phyloP scores from a whole-genome alignment of 2,797 vertebrate genomes.

The Poecilia gillii region DNA sequence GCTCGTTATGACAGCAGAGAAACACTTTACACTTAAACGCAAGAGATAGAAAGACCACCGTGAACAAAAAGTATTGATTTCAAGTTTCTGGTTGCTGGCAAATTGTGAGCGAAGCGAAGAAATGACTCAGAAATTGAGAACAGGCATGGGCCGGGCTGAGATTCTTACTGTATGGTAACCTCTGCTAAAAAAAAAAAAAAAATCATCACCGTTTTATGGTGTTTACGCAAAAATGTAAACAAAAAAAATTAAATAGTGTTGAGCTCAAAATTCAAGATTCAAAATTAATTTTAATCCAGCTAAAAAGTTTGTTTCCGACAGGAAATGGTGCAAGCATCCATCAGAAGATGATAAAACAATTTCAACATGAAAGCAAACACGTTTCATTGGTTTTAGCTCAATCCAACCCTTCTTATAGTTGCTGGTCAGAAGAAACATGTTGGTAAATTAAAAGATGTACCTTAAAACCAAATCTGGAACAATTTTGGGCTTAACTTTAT shows the following conservation, averaged over 20 bases:
- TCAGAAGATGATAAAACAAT: background rate
- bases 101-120: slow-evolving; percentile 21
- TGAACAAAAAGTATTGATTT: slow-evolving; percentile 15
- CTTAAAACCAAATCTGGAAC: background rate
- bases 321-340: background rate
- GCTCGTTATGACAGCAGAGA: slow-evolving; percentile 37
- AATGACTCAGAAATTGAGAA: slow-evolving; percentile 20
- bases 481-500: background rate
- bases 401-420: background rate
- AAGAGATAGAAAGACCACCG: slow-evolving; percentile 6
- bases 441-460: background rate
- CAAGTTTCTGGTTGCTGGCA: slow-evolving; percentile 18
- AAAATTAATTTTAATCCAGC: background rate
- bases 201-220: background rate
- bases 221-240: background rate
- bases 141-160: slow-evolving; percentile 4
- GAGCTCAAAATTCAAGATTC: background rate
- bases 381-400: background rate
- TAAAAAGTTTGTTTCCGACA: background rate
- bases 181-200: background rate
- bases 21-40: background rate
- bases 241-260: background rate
- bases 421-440: background rate
- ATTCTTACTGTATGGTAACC: background rate
- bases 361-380: background rate